Conservation (phyloP, 2,888 invertebrate species). For the Drosophila suboccidentalis region DNA sequence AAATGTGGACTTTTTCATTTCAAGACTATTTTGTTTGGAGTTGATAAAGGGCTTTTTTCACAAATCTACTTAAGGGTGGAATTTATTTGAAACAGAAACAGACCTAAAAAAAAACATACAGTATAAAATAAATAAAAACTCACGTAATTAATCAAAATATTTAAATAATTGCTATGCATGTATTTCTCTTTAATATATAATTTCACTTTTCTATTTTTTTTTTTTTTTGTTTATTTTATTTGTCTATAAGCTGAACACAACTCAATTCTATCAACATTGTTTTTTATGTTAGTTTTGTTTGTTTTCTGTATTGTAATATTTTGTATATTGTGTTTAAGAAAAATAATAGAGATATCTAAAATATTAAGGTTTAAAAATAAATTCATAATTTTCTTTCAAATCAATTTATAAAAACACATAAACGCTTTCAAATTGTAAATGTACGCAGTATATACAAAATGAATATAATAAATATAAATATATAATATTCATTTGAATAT, state of each 20-base stretch:
- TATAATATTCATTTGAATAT: constrained; percentile 2
- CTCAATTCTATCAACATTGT: constrained; percentile 61
- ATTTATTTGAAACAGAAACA: neutral
- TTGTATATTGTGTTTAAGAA: constrained; percentile 8
- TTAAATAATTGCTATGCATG: constrained; percentile 28
- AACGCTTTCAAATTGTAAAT: constrained; percentile 5
- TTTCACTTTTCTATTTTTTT: constrained; percentile 24
- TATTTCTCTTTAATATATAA: constrained; percentile 17
- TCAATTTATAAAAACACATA: constrained; percentile 18
- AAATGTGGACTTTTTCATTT: no score
- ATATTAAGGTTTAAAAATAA: constrained; percentile 19
- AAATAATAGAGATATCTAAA: constrained; percentile 8
- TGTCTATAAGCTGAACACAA: constrained; percentile 57
- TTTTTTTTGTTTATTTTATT: constrained; percentile 22
- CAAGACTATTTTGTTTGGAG: neutral
- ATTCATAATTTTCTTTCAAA: constrained; percentile 34
- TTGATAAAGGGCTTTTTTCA: neutral
- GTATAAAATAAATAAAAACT: constrained; percentile 6
- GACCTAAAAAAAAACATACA: neutral
- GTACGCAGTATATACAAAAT: constrained; percentile 14
- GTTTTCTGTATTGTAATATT: constrained; percentile 17
- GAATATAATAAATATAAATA: constrained; percentile 8
- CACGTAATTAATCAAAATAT: neutral
- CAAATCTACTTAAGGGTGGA: neutral
- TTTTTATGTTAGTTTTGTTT: constrained; percentile 18